A percentile compares a stretch with the other conserved stretches of the same genome.
phyloP scores from a whole-genome alignment of 2,113 vertebrate genomes.

The Eudorcas thomsonii region DNA sequence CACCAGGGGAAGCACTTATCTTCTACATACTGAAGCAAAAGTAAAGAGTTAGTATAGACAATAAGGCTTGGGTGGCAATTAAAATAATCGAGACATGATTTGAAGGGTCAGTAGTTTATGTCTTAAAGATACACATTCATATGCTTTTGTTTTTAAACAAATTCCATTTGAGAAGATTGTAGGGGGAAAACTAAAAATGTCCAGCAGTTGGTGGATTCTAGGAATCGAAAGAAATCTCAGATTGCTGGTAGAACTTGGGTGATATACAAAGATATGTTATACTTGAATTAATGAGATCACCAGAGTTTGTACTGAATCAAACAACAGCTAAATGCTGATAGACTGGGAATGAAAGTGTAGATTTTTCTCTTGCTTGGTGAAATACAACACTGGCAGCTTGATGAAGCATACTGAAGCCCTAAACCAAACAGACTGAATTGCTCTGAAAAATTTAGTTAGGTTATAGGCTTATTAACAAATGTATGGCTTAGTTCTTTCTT shows the following conservation, averaged over 20 bases:
- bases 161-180: neutral
- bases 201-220: neutral
- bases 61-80: neutral
- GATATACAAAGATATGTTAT: neutral
- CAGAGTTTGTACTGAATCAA: neutral
- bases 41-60: neutral
- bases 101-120: neutral
- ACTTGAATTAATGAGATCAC: neutral
- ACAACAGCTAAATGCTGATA: neutral
- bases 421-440: neutral
- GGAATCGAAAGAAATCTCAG: neutral
- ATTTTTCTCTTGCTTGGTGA: neutral
- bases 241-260: neutral
- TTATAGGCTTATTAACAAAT: neutral
- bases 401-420: neutral
- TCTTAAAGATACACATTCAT: neutral
- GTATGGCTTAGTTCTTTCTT: neutral
- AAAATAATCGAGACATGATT: neutral
- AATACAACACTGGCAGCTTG: neutral
- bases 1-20: neutral
- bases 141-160: neutral
- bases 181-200: neutral
- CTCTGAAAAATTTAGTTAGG: neutral
- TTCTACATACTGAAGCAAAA: neutral
- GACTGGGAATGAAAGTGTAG: rapidly evolving